A percentile compares a stretch with the other conserved stretches of the same genome.
Evolutionary conservation across 1,140 invertebrate genomes (phyloP).

Genomic region (Apis laboriosa): DNA sequence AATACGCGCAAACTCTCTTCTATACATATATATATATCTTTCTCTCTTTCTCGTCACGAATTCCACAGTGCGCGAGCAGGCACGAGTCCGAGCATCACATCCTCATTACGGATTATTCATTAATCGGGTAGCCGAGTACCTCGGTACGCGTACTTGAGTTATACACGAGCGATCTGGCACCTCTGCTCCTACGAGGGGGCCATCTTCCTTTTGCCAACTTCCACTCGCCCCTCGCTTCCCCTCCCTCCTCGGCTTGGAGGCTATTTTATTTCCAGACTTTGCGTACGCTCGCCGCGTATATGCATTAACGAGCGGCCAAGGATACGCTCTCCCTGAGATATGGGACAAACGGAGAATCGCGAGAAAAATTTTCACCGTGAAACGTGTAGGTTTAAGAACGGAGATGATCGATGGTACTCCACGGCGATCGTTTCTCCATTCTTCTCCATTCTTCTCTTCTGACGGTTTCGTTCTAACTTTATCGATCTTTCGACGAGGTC

Average conservation of each 20-base stretch:
- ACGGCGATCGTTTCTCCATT: too few species aligned
- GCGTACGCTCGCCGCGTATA: too few species aligned
- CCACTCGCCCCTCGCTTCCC: neutral
- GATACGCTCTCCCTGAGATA: too few species aligned
- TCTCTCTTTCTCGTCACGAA: neutral
- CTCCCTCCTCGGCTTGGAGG: neutral
- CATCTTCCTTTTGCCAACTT: neutral
- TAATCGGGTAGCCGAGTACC: slow-evolving; percentile 63
- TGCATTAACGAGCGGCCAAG: too few species aligned
- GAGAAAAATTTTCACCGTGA: too few species aligned
- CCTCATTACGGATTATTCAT: slow-evolving; percentile 77
- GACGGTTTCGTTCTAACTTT: neutral
- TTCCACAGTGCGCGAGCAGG: neutral
- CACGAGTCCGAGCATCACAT: slow-evolving; percentile 59
- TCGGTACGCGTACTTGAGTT: slow-evolving; percentile 39
- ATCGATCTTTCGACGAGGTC: too few species aligned
- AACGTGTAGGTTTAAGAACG: too few species aligned
- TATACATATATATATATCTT: neutral
- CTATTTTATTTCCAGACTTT: too few species aligned
- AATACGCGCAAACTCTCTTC: too few species aligned
- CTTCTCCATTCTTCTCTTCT: neutral
- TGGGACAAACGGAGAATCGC: too few species aligned
- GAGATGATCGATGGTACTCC: too few species aligned
- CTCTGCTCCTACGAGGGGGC: neutral
- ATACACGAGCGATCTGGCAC: slow-evolving; percentile 47